A percentile compares a stretch with the other conserved stretches of the same genome.
phyloP scores from a whole-genome alignment of 1,140 invertebrate species.

The Lethrus apterus region DNA sequence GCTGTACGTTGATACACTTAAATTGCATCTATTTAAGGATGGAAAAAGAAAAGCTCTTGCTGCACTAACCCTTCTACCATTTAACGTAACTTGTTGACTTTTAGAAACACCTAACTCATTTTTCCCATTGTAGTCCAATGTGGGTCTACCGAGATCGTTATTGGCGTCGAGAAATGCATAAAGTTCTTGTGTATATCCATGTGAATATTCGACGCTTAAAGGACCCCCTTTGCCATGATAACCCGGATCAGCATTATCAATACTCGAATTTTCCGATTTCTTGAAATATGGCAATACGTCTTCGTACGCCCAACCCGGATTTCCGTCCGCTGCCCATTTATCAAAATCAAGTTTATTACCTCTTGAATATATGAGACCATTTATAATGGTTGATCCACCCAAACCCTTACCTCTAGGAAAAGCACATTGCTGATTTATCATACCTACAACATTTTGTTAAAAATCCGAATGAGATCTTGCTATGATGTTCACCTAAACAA shows the following conservation, averaged over 20 bases:
- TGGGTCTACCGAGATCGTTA: slow-evolving; percentile 54
- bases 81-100: slow-evolving; percentile 54
- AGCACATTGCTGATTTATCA: slow-evolving; percentile 58
- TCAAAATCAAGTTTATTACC: slow-evolving; percentile 62
- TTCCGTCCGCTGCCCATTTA: slow-evolving; percentile 63
- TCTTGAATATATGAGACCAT: slow-evolving; percentile 71
- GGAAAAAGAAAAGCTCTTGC: slow-evolving; percentile 62
- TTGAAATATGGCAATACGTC: slow-evolving; percentile 74
- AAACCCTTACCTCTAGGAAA: slow-evolving; percentile 63
- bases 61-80: slow-evolving; percentile 61
- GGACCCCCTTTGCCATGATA: neutral
- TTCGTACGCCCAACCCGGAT: slow-evolving; percentile 78
- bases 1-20: slow-evolving; percentile 52
- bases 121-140: slow-evolving; percentile 61
- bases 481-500: slow-evolving; percentile 4
- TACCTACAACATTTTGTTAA: slow-evolving; percentile 31
- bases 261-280: slow-evolving; percentile 62
- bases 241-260: neutral
- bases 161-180: slow-evolving; percentile 47
- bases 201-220: neutral
- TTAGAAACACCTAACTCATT: slow-evolving; percentile 52
- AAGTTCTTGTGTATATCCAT: neutral
- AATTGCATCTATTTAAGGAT: slow-evolving; percentile 49
- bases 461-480: neutral
- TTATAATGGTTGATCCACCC: slow-evolving; percentile 66